Conservation (phyloP, 2,888 invertebrate species). For the Stomorhina lunata region DNA sequence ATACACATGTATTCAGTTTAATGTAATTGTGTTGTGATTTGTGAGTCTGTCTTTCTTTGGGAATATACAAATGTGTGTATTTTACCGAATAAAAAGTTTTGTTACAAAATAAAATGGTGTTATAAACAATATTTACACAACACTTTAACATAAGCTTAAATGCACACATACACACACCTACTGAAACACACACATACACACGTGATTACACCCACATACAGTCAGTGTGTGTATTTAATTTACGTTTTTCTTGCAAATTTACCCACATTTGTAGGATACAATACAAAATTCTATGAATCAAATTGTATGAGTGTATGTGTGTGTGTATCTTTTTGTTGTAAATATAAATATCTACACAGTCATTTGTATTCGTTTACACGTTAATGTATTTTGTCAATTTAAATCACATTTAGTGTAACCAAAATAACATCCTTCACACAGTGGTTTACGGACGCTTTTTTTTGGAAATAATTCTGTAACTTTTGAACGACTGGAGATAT, state of each 20-base stretch:
- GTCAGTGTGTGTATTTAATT: too few species aligned
- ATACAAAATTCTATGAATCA: too few species aligned
- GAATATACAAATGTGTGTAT: slow-evolving; percentile 21
- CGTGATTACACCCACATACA: not conserved
- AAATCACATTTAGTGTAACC: slow-evolving; percentile 57
- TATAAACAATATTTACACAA: slow-evolving; percentile 74
- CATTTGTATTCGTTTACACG: slow-evolving; percentile 12
- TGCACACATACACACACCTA: not conserved
- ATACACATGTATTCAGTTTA: slow-evolving; percentile 42
- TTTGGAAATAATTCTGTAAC: too few species aligned
- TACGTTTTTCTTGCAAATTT: too few species aligned
- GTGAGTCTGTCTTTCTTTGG: slow-evolving; percentile 45
- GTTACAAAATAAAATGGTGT: slow-evolving; percentile 69
- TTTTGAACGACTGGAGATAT: too few species aligned
- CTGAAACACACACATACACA: not conserved
- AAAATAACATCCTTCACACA: slow-evolving; percentile 46
- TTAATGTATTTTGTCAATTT: slow-evolving; percentile 49
- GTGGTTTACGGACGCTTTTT: too few species aligned
- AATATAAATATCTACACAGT: not conserved
- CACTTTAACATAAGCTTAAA: slow-evolving; percentile 59
- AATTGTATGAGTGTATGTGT: not conserved
- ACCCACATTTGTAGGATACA: too few species aligned
- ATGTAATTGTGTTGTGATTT: slow-evolving; percentile 50
- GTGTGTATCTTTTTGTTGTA: not conserved
- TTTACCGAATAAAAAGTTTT: slow-evolving; percentile 66